phyloP scores from a whole-genome alignment of 2,797 vertebrate species.

The Taenioides sp. region DNA sequence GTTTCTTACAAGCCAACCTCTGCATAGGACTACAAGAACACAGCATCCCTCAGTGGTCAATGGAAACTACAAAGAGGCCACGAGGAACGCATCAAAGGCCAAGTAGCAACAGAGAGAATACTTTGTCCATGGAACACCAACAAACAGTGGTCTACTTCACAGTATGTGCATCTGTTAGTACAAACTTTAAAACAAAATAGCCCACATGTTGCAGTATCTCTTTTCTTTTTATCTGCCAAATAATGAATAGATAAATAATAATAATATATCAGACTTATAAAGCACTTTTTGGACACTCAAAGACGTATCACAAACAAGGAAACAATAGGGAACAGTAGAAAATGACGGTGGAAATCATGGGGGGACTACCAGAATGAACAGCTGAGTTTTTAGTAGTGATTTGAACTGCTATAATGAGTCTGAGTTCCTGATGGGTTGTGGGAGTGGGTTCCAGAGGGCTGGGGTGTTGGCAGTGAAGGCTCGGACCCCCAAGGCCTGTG shows the following conservation, averaged over 20 bases:
- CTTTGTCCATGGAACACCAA: not conserved
- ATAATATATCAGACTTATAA: too few relatives aligned
- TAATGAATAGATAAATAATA: not conserved
- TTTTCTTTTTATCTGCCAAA: not conserved
- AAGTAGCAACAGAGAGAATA: constrained; percentile 5
- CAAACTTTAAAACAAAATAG: not conserved
- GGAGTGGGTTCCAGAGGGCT: too few relatives aligned
- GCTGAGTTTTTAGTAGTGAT: too few relatives aligned
- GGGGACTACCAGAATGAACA: too few relatives aligned
- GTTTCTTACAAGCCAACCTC: constrained; percentile 1
- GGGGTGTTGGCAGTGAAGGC: too few relatives aligned
- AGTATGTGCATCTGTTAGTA: not conserved
- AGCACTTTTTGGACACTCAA: too few relatives aligned
- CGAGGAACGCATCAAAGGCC: not conserved
- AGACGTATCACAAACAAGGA: too few relatives aligned
- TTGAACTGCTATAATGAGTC: too few relatives aligned
- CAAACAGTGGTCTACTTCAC: not conserved
- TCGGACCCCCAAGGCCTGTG: too few relatives aligned
- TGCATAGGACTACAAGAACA: constrained; percentile 9
- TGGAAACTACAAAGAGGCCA: constrained; percentile 1
- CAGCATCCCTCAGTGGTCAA: not conserved
- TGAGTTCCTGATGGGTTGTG: too few relatives aligned
- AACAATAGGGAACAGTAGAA: too few relatives aligned
- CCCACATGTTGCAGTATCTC: not conserved
- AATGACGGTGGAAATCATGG: too few relatives aligned